Evolutionary conservation across 2,113 vertebrate genomes (phyloP), one percentile per base, ranked within the genome.

Genomic region (Odocoileus virginianus): DNA sequence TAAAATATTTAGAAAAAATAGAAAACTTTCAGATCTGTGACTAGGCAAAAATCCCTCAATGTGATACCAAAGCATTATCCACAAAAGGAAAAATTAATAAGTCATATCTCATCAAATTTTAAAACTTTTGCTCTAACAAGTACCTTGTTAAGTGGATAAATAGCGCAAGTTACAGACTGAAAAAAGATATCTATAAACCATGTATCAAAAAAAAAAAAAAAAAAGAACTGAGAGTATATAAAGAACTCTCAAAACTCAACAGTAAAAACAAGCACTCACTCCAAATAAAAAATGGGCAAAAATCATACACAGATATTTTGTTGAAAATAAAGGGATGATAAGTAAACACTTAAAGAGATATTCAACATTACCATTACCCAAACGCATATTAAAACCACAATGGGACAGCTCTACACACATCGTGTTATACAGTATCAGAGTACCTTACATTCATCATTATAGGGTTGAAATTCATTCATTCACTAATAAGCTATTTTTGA

Each of bases 111-210:
- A 94, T 61, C 33, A 87, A 93, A 90, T 76, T 90, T 87, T 64
- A 76, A 94, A 94, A 50, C 45, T 88, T 55, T 97, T 95, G n/a
- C 36, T 92, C 33, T 87, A 21, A 43, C 90, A 90, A 90, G 89
- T 21, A 55, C 27, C 43, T 71, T 83, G 25, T 60, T 93, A 64
- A 27, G 13, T 87, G 1, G 15, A 76, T 87, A 30, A 50, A 94
- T 76, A 94, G 57, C 81, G 60, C 43, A 74, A 88, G 2, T 27
- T 89, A 60, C 4, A 90, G 57, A 50, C 47, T 87, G 74, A 30
- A 28, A 89, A 12, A 89, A 43, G 93, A 89, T 82, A 76, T 61
- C 61, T 74, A 12, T 23, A 85, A 97, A 64, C 27, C 6, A 87
- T 2, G 14, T 40, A 33, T 36, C 28, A 50, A 47, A 50, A 47